Conservation (phyloP, 2,113 vertebrate species). For the Xiphophorus hellerii region DNA sequence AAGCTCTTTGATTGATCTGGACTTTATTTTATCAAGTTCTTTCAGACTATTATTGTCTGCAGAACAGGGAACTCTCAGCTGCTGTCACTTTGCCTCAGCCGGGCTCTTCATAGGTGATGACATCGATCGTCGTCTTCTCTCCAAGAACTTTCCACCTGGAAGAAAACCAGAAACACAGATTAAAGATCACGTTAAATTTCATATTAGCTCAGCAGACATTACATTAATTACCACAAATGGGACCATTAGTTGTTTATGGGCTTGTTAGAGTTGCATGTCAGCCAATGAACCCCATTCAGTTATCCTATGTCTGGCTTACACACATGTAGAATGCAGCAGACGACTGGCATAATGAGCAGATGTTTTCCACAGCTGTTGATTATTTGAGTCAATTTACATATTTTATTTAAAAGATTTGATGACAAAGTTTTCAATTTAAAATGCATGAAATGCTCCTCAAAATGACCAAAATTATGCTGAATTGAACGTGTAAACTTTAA, state of each 20-base stretch:
- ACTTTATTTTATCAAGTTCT: neutral
- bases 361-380: neutral
- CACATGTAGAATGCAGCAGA: neutral
- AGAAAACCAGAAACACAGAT: conserved; percentile 18
- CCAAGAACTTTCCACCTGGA: conserved; percentile 28
- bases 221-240: conserved; percentile 39
- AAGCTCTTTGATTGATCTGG: neutral
- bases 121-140: neutral
- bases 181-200: conserved; percentile 14
- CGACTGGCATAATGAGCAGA: neutral
- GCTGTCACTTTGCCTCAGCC: conserved; percentile 10
- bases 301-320: conserved; percentile 3
- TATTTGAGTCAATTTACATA: neutral
- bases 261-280: conserved; percentile 14
- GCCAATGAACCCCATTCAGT: conserved; percentile 32
- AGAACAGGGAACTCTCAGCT: neutral
- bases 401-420: neutral
- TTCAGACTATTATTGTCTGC: neutral
- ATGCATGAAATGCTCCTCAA: neutral
- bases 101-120: neutral
- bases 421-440: neutral
- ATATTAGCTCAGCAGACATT: conserved; percentile 25
- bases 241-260: conserved; percentile 48
- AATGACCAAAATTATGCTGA: neutral
- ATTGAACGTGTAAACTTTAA: neutral